phyloP scores from a whole-genome alignment of 2,888 invertebrate genomes.

The Acanthosepion pharaonis region DNA sequence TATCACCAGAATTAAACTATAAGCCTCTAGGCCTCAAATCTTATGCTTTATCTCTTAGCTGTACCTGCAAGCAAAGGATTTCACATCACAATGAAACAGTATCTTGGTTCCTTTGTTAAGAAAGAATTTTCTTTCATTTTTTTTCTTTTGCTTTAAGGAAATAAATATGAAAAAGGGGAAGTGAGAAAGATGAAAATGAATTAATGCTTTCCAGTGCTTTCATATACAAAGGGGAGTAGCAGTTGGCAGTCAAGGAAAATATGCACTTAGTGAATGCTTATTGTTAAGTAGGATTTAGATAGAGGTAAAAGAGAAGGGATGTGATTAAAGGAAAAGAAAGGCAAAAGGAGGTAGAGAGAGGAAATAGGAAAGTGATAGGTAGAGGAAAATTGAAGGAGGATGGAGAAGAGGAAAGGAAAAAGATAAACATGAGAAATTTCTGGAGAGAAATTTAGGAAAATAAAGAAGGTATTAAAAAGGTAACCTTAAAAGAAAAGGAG shows the following conservation, averaged over 20 bases:
- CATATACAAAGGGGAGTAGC: not conserved
- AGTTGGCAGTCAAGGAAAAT: not conserved
- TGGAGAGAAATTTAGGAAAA: too few species aligned
- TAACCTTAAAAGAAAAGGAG: not conserved
- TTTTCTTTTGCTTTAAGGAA: not conserved
- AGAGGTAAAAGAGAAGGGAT: not conserved
- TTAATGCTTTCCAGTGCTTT: not conserved
- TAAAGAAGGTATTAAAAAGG: not conserved
- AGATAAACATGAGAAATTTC: not conserved
- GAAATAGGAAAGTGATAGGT: not conserved
- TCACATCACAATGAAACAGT: conserved; percentile 1
- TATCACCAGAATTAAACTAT: too few species aligned
- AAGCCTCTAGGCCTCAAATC: not conserved
- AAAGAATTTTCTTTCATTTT: not conserved
- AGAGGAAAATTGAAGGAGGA: not conserved
- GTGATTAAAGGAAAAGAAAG: not conserved
- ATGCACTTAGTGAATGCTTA: conserved; percentile 1
- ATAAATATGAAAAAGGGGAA: not conserved
- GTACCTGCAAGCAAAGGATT: not conserved
- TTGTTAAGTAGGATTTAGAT: not conserved
- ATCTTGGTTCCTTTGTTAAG: conserved; percentile 22
- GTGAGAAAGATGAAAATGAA: conserved; percentile 33
- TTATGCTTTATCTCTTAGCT: not conserved
- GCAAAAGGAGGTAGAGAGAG: not conserved
- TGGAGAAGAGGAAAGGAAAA: not conserved